Conservation (phyloP, 2,888 invertebrate species). For the Pycnomerus fuliginosus region DNA sequence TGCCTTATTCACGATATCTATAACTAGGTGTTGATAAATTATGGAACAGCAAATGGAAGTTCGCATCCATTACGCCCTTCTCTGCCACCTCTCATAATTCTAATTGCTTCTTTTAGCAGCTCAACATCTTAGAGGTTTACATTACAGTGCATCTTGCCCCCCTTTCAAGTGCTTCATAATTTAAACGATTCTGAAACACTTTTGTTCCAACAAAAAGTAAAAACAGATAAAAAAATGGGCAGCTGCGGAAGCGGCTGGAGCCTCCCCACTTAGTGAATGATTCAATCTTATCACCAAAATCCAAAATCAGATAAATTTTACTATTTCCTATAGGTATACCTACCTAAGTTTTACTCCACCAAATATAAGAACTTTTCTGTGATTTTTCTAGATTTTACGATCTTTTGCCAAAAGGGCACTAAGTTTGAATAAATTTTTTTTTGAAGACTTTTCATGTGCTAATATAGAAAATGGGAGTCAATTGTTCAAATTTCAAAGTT, state of each 20-base stretch:
- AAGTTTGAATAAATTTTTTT: too few species aligned
- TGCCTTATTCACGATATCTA: slow-evolving; percentile 50
- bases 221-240: slow-evolving; percentile 30
- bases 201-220: slow-evolving; percentile 27
- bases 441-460: too few species aligned
- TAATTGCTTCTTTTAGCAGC: slow-evolving; percentile 34
- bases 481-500: too few species aligned
- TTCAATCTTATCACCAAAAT: too few species aligned
- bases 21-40: slow-evolving; percentile 50
- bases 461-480: too few species aligned
- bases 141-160: slow-evolving; percentile 2
- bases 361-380: background rate
- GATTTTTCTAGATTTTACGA: too few species aligned
- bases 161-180: slow-evolving; percentile 25
- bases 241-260: too few species aligned
- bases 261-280: too few species aligned
- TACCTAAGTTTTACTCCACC: background rate
- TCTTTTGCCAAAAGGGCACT: too few species aligned
- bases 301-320: too few species aligned
- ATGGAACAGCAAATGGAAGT: slow-evolving; percentile 43
- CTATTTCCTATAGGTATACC: too few species aligned
- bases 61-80: slow-evolving; percentile 35
- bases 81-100: slow-evolving; percentile 31
- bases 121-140: slow-evolving; percentile 3
- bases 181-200: slow-evolving; percentile 26